These are phyloP conservation scores for Napeogenes inachia DNA, from an alignment of 2,888 invertebrate genomes.

Conservation along the genomic window DNA sequence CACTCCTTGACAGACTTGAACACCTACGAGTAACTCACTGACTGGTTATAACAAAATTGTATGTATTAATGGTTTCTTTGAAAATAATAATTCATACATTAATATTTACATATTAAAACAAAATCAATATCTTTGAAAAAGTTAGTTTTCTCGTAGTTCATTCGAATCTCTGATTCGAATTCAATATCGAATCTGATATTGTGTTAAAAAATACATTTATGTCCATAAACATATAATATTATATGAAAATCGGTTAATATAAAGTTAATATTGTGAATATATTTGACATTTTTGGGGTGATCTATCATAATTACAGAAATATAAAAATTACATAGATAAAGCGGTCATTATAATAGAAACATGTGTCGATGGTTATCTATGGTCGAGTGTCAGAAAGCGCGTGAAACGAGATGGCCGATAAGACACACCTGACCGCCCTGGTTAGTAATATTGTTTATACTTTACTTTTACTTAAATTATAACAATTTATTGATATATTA, in stretches of 20 bases:
- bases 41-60: too few species aligned
- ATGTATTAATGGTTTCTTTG: too few species aligned
- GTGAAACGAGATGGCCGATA: conserved; percentile 67
- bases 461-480: neutral
- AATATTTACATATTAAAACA: too few species aligned
- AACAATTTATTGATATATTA: neutral
- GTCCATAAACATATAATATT: too few species aligned
- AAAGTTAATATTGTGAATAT: conserved; percentile 26
- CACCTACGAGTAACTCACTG: too few species aligned
- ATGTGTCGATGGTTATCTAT: conserved; percentile 50
- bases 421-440: conserved; percentile 40
- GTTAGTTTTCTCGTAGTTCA: too few species aligned
- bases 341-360: conserved; percentile 57
- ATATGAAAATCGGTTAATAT: conserved; percentile 37
- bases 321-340: conserved; percentile 46
- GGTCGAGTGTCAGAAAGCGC: conserved; percentile 65
- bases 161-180: too few species aligned
- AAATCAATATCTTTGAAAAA: too few species aligned
- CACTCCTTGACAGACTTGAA: too few species aligned
- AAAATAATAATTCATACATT: too few species aligned
- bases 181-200: too few species aligned
- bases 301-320: conserved; percentile 39
- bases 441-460: neutral
- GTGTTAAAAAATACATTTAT: too few species aligned
- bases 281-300: conserved; percentile 30